Evolutionary conservation across 2,113 vertebrate species (phyloP), one percentile per base, ranked within the genome.

Genomic region (Notarius quadriscutis): DNA sequence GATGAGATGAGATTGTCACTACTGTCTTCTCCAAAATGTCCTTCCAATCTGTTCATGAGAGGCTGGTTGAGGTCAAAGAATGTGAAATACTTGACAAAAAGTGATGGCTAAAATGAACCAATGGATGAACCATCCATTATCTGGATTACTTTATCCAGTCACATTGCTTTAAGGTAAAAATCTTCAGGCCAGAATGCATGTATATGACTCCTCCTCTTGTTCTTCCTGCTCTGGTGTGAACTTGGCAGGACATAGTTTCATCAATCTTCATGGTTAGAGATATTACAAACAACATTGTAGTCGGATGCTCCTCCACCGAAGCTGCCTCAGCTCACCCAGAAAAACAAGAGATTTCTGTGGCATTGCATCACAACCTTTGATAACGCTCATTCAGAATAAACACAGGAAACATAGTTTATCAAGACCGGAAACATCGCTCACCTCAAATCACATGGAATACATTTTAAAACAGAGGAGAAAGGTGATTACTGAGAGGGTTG

Each of bases 371-470:
- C 85, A 81, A 84, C 72, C 65, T 84, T 62, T 69, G 84, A 79
- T 20, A 71, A 72, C 69, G 63, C 34, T 89, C 63, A 67, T 50
- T 63, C 72, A 72, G 82, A 81, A 81, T 87, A 88, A 89, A 89
- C 89, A 89, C 90, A 84, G 86, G 83, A 89, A 91, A 41, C 84
- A 63, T 79, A 82, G 75, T 87, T 86, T 87, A 72, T 87, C 75
- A 83, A 81, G 60, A 87, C 25, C 7, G 48, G 78, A 89, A 41
- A 87, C 50, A 81, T 82, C 79, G 80, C 41, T 69, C 65, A 81
- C 83, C 60, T 60, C 67, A 18, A 15, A 7, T 78, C 51, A 65
- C 65, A 81, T 60, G 8, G 58, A 77, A 9, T 58, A 1, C 82
- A 63, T 50, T 34, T 58, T 57, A 25, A 81, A 57, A 51, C 60